Conservation (phyloP, 2,888 invertebrate species). For the Cataglyphis livida region DNA sequence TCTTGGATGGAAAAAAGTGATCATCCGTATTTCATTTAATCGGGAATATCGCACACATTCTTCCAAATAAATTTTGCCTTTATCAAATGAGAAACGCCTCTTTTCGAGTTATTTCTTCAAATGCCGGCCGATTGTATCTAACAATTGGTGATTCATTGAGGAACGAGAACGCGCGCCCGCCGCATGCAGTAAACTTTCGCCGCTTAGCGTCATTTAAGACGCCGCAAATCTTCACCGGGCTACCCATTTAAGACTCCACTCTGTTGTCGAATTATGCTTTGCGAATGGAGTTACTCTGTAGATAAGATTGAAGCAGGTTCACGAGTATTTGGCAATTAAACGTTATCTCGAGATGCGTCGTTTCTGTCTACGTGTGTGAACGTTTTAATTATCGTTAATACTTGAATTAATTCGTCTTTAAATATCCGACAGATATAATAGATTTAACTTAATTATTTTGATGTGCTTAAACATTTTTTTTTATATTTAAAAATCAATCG, state of each 20-base stretch:
- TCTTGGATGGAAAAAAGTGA: not conserved
- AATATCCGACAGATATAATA: not conserved
- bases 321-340: conserved; percentile 13
- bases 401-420: conserved; percentile 20
- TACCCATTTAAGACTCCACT: conserved; percentile 37
- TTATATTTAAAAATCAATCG: not conserved
- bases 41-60: conserved; percentile 65
- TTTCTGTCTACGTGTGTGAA: not conserved
- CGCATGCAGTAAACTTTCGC: conserved; percentile 71
- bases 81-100: conserved; percentile 65
- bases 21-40: conserved; percentile 12
- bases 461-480: not conserved
- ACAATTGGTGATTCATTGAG: conserved; percentile 2
- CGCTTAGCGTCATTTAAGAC: conserved; percentile 75
- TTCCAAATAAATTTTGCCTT: conserved; percentile 71
- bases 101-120: conserved; percentile 40
- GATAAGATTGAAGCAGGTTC: not conserved
- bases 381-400: conserved; percentile 1
- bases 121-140: conserved; percentile 20
- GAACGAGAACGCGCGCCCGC: conserved; percentile 42
- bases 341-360: not conserved
- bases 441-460: not conserved
- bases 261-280: conserved; percentile 10
- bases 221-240: conserved; percentile 72
- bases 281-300: conserved; percentile 50